Conservation (phyloP, 1,140 invertebrate genomes). For the Drosophila ambigua region DNA sequence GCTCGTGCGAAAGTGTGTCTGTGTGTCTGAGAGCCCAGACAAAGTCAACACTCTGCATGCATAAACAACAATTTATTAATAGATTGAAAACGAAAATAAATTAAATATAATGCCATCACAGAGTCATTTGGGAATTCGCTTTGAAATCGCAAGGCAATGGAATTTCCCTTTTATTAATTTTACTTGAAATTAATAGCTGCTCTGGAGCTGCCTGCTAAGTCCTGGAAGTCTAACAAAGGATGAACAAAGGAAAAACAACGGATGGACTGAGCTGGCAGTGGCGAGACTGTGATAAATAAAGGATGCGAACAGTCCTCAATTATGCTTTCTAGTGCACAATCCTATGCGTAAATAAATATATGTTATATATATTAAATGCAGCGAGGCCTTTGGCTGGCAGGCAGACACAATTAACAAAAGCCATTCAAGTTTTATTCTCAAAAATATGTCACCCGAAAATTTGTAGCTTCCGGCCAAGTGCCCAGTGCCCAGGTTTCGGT, state of each 20-base stretch:
- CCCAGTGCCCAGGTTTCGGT: not conserved
- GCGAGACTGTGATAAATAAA: no score
- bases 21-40: constrained; percentile 45
- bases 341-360: no score
- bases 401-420: no score
- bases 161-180: not conserved
- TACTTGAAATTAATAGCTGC: not conserved
- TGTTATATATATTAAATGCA: constrained; percentile 2
- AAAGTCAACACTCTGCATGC: constrained; percentile 23
- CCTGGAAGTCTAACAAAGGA: no score
- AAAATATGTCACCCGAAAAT: constrained; percentile 49
- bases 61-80: constrained; percentile 55
- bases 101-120: constrained; percentile 10
- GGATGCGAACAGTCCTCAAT: no score
- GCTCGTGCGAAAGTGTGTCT: not conserved
- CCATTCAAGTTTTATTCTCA: constrained; percentile 2
- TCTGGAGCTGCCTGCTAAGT: no score
- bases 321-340: no score
- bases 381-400: constrained; percentile 16
- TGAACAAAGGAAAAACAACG: no score
- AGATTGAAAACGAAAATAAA: constrained; percentile 36
- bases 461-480: constrained; percentile 19
- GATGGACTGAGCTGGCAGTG: no score
- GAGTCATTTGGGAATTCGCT: constrained; percentile 15
- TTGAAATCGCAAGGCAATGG: not conserved